Percentiles rank a stretch among this genome's conserved stretches.
phyloP scores from a whole-genome alignment of 2,113 vertebrate genomes.

The Apodemus speciosus region DNA sequence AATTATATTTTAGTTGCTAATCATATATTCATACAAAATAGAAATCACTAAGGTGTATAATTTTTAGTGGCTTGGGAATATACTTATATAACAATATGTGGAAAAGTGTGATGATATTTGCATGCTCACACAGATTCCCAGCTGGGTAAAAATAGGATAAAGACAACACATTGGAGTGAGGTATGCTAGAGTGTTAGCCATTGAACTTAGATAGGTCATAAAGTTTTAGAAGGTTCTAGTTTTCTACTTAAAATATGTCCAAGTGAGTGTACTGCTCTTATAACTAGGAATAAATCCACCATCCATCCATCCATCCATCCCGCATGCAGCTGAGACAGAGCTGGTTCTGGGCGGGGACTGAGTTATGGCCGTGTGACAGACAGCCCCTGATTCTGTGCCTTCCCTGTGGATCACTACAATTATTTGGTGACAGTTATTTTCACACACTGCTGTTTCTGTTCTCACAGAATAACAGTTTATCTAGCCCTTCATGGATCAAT shows the following conservation, averaged over 20 bases:
- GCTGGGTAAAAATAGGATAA: background rate
- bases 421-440: slow-evolving; percentile 35
- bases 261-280: slow-evolving; percentile 21
- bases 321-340: background rate
- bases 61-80: slow-evolving; percentile 44
- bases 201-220: background rate
- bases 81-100: background rate
- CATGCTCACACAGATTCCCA: background rate
- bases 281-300: background rate
- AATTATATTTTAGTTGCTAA: background rate
- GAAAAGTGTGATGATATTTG: background rate
- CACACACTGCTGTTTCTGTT: slow-evolving; percentile 4
- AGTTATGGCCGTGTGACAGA: background rate
- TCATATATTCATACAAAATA: background rate
- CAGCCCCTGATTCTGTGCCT: background rate
- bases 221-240: slow-evolving; percentile 6
- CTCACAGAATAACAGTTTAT: slow-evolving; percentile 29
- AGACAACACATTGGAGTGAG: background rate
- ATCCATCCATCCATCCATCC: background rate
- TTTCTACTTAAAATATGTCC: slow-evolving; percentile 43
- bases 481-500: background rate
- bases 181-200: background rate
- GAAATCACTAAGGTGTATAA: background rate
- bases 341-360: background rate
- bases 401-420: background rate